These are phyloP conservation scores for Drosophila peninsularis DNA, from an alignment of 2,888 invertebrate species.

Conservation along the genomic window DNA sequence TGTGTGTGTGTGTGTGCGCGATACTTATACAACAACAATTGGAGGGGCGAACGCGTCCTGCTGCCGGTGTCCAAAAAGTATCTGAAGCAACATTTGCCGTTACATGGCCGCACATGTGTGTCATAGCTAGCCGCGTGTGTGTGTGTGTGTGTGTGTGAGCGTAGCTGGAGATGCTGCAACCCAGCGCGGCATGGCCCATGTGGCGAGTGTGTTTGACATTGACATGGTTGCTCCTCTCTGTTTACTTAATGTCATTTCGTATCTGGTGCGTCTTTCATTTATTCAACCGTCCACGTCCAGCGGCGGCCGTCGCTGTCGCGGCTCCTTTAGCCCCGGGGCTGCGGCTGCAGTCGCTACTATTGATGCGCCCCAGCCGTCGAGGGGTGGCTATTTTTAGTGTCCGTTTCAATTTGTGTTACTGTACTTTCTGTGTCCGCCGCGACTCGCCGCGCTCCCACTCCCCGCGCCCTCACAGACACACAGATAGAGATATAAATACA, in stretches of 20 bases:
- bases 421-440: constrained; percentile 60
- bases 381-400: constrained; percentile 83
- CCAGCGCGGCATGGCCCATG: constrained; percentile 48
- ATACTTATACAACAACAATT: constrained; percentile 34
- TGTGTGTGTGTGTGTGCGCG: neutral
- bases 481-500: constrained; percentile 8
- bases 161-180: constrained; percentile 32
- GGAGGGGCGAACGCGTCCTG: constrained; percentile 52
- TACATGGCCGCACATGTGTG: constrained; percentile 61
- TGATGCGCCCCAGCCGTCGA: constrained; percentile 76
- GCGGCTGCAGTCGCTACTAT: constrained; percentile 33
- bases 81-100: constrained; percentile 50
- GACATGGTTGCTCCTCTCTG: constrained; percentile 73
- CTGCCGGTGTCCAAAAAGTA: constrained; percentile 65
- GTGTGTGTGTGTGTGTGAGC: constrained; percentile 31
- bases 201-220: constrained; percentile 78
- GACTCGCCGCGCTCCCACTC: constrained; percentile 19
- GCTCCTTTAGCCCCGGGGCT: constrained; percentile 19
- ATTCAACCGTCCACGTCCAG: constrained; percentile 63
- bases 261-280: constrained; percentile 62
- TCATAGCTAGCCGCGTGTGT: constrained; percentile 10
- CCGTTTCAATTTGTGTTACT: constrained; percentile 76
- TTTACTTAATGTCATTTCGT: constrained; percentile 75
- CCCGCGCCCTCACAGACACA: neutral
- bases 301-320: constrained; percentile 14